These are phyloP conservation scores for Azemiops feae DNA, from an alignment of 2,113 vertebrate species.

Conservation along the genomic window DNA sequence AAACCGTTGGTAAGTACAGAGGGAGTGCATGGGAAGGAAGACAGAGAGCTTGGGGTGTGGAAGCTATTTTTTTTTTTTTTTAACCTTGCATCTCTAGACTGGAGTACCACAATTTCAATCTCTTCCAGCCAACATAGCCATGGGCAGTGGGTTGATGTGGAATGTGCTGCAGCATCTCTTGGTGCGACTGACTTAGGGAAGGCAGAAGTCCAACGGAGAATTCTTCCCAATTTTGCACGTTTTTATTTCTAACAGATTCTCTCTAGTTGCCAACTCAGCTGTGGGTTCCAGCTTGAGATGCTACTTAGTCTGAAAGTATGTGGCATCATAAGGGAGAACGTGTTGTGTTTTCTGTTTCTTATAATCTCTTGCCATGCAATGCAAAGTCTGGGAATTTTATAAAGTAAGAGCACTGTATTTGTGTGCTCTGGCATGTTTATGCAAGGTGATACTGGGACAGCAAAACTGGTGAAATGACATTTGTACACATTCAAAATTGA, in stretches of 20 bases:
- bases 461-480: neutral
- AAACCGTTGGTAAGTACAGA: slow-evolving; percentile 87
- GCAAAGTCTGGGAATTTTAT: neutral
- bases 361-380: neutral
- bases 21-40: neutral
- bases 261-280: neutral
- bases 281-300: neutral
- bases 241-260: slow-evolving; percentile 8
- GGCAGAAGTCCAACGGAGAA: neutral
- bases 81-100: neutral
- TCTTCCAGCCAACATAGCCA: neutral
- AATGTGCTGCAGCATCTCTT: neutral
- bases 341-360: neutral
- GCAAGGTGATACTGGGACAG: neutral
- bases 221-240: neutral
- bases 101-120: neutral
- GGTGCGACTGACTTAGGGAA: neutral
- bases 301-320: neutral
- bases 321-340: neutral
- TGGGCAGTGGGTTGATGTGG: neutral
- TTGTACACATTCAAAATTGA: neutral
- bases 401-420: neutral
- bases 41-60: too few relatives aligned
- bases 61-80: neutral
- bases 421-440: neutral